A percentile compares a stretch with the other conserved stretches of the same genome.
These are phyloP conservation scores for Scalopus aquaticus DNA, from an alignment of 2,113 vertebrate genomes.

Conservation along the genomic window DNA sequence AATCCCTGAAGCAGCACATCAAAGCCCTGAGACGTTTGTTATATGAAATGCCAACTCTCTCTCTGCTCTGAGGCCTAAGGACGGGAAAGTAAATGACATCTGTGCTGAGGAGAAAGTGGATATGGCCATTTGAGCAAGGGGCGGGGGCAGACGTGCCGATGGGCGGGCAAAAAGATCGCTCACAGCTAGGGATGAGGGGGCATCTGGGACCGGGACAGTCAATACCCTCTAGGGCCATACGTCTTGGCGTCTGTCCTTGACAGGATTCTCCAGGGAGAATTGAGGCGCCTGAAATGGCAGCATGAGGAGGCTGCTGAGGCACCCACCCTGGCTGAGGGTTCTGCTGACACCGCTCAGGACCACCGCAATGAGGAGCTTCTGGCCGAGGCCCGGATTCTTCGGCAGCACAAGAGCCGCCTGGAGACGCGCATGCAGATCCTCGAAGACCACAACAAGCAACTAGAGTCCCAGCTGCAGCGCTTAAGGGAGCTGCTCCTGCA, in stretches of 20 bases:
- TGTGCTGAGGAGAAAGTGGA: constrained; percentile 1
- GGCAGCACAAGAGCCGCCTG: constrained; percentile 98
- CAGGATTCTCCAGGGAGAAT: constrained; percentile 97
- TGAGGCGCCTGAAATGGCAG: constrained; percentile 96
- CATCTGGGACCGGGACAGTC: neutral
- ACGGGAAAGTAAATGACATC: constrained; percentile 42
- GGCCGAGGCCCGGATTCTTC: constrained; percentile 95
- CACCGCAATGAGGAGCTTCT: constrained; percentile 93
- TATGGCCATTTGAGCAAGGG: neutral
- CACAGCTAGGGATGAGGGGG: neutral
- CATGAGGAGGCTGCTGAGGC: constrained; percentile 93
- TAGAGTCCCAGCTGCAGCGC: constrained; percentile 95
- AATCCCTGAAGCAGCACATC: constrained; percentile 53
- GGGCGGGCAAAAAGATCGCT: neutral
- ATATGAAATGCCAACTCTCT: constrained; percentile 50
- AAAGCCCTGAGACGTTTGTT: constrained; percentile 49
- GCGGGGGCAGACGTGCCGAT: neutral
- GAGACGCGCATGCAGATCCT: constrained; percentile 99
- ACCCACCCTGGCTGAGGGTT: constrained; percentile 89
- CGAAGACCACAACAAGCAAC: constrained; percentile 98
- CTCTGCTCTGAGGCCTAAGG: constrained; percentile 19
- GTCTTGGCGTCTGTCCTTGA: neutral
- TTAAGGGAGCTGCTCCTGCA: constrained; percentile 96
- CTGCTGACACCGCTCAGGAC: constrained; percentile 83
- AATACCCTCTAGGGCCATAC: neutral